Evolutionary conservation across 2,888 invertebrate genomes (phyloP).

Genomic region (Apeira syringaria): DNA sequence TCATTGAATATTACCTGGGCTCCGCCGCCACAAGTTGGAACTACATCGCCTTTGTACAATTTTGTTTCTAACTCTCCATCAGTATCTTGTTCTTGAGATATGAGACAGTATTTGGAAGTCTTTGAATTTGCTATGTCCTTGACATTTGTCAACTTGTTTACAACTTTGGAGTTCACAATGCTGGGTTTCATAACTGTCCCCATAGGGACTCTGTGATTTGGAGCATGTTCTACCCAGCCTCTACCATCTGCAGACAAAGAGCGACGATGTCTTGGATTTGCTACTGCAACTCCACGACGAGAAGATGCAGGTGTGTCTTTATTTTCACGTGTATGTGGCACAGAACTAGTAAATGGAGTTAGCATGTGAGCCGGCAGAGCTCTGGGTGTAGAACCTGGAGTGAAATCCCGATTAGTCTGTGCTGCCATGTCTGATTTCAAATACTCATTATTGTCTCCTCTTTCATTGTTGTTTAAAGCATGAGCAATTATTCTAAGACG

Average conservation of each 20-base stretch:
- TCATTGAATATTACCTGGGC: slow-evolving; percentile 98
- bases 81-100: slow-evolving; percentile 95
- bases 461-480: slow-evolving; percentile 51
- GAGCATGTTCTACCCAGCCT: slow-evolving; percentile 95
- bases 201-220: slow-evolving; percentile 90
- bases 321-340: slow-evolving; percentile 45
- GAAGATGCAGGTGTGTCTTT: slow-evolving; percentile 63
- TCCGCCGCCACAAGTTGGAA: slow-evolving; percentile 97
- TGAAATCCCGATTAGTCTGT: slow-evolving; percentile 68
- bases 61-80: slow-evolving; percentile 97
- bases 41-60: slow-evolving; percentile 96
- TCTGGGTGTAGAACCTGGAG: slow-evolving; percentile 72
- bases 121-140: slow-evolving; percentile 89
- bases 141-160: slow-evolving; percentile 91
- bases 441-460: slow-evolving; percentile 56
- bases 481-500: slow-evolving; percentile 70
- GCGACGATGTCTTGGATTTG: slow-evolving; percentile 89
- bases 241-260: slow-evolving; percentile 91
- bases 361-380: slow-evolving; percentile 71
- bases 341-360: slow-evolving; percentile 64
- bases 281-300: slow-evolving; percentile 85
- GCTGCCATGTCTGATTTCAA: slow-evolving; percentile 58
- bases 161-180: slow-evolving; percentile 91
- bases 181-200: slow-evolving; percentile 96
- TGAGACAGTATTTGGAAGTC: slow-evolving; percentile 94